Base-by-base conservation (phyloP, 1,140 invertebrate species). In the Marisa cornuarietis region DNA sequence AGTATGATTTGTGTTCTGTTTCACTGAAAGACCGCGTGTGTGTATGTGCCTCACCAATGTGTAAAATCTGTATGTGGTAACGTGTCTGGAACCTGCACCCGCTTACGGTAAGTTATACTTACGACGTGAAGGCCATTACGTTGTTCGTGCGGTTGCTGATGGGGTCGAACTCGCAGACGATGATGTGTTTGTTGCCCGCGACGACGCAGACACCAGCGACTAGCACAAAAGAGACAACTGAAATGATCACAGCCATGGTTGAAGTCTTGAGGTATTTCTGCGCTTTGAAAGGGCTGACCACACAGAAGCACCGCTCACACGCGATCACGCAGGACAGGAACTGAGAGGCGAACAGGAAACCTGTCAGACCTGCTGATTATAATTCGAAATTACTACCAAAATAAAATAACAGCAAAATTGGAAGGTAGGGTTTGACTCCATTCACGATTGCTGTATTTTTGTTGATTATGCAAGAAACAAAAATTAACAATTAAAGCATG, bases 251-350 rank as follows among this genome's bases (percentile, higher is more conserved):
- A 10, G 65, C 65, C 65, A 68, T 68, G 65, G 65, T 68, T 1
- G n/a, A 68, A 6, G 65, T 68, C n/a, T 31, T 68, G 26, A 68
- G 0, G 65, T 24, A n/a, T 22, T n/a, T 68, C 65, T 68, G 22
- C n/a, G 65, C 65, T 22, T 14, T 68, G 65, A 68, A 68, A 11
- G 65, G 65, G 26, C 65, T 68, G 65, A 31, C 65, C 22, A 68
- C 65, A n/a, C 65, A 68, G 65, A 68, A 68, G 2, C 65, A 68
- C n/a, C 65, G 65, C 65, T 68, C 65, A n/a, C 65, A 24, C 2
- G 65, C 65, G 65, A 68, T 68, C 65, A 68, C 65, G 22, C 22
- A n/a, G 13, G 65, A 68, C 65, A 68, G 65, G 65, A 68, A 68
- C 65, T 68, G 65, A 11, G 65, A 68, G 3, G 26, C 65, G 26